Evolutionary conservation across 2,797 vertebrate genomes (phyloP), one percentile per base, ranked within the genome.

Genomic region (Halcyon smyrnensis): DNA sequence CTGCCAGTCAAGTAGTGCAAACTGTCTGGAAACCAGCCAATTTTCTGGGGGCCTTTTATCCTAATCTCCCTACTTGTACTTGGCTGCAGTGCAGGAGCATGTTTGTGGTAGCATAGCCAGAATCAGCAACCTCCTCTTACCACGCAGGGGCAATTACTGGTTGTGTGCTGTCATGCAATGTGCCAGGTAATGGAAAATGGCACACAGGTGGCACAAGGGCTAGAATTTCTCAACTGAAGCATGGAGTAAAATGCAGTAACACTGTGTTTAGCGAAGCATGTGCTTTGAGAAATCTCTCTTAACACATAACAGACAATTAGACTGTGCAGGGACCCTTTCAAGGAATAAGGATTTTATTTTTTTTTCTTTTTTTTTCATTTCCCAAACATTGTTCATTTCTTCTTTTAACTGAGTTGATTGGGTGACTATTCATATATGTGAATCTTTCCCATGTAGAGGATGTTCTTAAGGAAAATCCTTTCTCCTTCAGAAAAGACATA

Each of bases 1-100:
- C 43, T 85, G 51, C 59, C 59, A 79, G 59, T 21, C 59, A 87
- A 57, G 41, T 12, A 0, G 36, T 59, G 36, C 27, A 63, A 83
- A 43, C 27, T 53, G 21, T 69, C 50, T 89, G 89, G 78, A 79
- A 92, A 79, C 68, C 17, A 76, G 65, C 14, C 41, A 96, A 18
- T 30, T 59, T 39, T 21, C 21, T n/a, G 30, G 32, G 11, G 32
- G 82, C 27, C 9, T 82, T 92, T 93, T 28, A 34, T 76, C 30
- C 25, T 65, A 37, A 41, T 82, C 16, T 54, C 30, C 21, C 32
- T 65, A 65, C 20, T 37, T 69, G 13, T 50, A 19, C 1, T 2
- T 64, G n/a, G 70, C 18, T 5, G 3, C n/a, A 69, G 34, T 1
- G 5, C 32, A 39, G 41, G 36, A 82, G 30, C 11, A 20, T 73